These are phyloP conservation scores for Nipponia nippon DNA, from an alignment of 2,113 vertebrate genomes.

Conservation along the genomic window DNA sequence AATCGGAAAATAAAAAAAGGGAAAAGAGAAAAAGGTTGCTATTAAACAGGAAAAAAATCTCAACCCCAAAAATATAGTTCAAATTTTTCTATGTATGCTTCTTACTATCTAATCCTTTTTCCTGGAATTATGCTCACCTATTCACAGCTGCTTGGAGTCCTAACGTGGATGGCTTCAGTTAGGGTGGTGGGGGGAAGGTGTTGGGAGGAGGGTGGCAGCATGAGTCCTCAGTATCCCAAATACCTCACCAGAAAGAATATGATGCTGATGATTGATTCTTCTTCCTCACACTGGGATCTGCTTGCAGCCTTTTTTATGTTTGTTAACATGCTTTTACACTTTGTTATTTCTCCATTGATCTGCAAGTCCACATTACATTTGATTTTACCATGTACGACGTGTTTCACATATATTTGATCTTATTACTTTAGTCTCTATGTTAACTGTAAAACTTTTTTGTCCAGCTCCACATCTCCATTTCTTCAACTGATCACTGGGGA, in stretches of 20 bases:
- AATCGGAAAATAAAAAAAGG: not conserved
- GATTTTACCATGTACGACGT: accelerated
- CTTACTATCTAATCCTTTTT: not conserved
- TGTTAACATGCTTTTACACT: not conserved
- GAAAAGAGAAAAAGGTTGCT: not conserved
- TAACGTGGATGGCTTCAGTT: not conserved
- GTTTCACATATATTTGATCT: not conserved
- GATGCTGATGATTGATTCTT: not conserved
- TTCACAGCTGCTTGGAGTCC: not conserved
- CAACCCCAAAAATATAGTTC: not conserved
- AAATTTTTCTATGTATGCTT: not conserved
- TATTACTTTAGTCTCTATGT: not conserved
- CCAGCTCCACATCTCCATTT: not conserved
- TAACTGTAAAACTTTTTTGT: not conserved
- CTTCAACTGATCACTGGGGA: not conserved
- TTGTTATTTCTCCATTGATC: not conserved
- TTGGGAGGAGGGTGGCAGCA: not conserved
- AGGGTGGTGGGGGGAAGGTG: accelerated
- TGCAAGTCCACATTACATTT: not conserved
- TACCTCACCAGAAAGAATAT: not conserved
- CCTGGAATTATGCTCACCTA: not conserved
- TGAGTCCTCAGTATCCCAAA: not conserved
- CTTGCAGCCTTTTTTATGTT: not conserved
- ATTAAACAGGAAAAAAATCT: not conserved
- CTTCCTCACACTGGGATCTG: not conserved